Evolutionary conservation across 2,888 invertebrate species (phyloP), one percentile per base, ranked within the genome.

Genomic region (Brachypalpus laphriformis): DNA sequence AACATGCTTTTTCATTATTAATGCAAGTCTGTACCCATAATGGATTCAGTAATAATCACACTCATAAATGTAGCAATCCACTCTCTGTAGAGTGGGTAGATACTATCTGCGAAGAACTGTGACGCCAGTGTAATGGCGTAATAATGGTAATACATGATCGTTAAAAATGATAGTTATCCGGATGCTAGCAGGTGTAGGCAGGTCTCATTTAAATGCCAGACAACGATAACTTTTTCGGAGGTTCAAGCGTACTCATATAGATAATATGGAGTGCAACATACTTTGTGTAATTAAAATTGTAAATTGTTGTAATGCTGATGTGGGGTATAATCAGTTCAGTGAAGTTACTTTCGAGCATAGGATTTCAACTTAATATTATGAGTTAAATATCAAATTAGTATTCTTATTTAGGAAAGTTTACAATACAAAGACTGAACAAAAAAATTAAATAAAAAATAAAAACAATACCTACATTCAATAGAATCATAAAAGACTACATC

Each of bases 11-110:
- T 68, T 74, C 56, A 80, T 74, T 78, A 80, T 78, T 63, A 82
- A 78, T 78, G 82, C 82, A 80, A 47, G 40, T 56, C 25, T 34
- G 40, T 45, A 65, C 74, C 31, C 56, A 28, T 74, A 74, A 83
- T 83, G 63, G 63, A 75, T 83, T 80, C 83, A 49, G 80, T 70
- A 80, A 83, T 83, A 83, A 83, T 83, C 83, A 49, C 74, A 63
- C 80, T 83, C 83, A 83, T 83, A 83, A 83, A 83, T 75, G 83
- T 80, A 74, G 63, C 78, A 80, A 59, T 74, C 25, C 66, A 20
- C 47, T 72, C 25, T 14, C 11, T 16, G 25, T n/a, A 16, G 22
- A 31, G 8, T 1, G 18, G 16, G 9, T 40, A 51, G 45, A 71
- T 56, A 54, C 51, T 42, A 40, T 59, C 51, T 54, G 20, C 47